These are phyloP conservation scores for Ennomos erosarius DNA, from an alignment of 2,888 invertebrate species.

Conservation along the genomic window DNA sequence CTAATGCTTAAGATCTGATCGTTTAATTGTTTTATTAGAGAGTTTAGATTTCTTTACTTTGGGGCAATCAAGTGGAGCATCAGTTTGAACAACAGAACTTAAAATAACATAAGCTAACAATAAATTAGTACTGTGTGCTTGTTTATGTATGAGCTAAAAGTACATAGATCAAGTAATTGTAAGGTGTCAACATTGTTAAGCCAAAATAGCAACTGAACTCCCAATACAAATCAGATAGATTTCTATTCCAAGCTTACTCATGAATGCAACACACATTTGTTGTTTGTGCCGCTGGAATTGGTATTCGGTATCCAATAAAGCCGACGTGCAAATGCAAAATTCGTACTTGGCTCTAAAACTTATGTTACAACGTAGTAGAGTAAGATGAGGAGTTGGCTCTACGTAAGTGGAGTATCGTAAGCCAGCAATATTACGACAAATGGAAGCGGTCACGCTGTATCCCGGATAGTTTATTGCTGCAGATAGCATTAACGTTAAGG, in stretches of 20 bases:
- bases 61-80: no score
- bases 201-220: not conserved
- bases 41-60: no score
- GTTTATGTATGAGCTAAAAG: no score
- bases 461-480: slow-evolving; percentile 57
- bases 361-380: slow-evolving; percentile 1
- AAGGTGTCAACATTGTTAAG: no score
- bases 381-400: slow-evolving; percentile 28
- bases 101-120: no score
- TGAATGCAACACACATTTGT: slow-evolving; percentile 22
- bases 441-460: slow-evolving; percentile 46
- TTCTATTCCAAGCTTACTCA: slow-evolving; percentile 12
- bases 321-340: slow-evolving; percentile 17
- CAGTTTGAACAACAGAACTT: no score
- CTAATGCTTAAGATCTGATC: no score
- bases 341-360: slow-evolving; percentile 14
- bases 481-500: slow-evolving; percentile 66
- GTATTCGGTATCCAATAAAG: slow-evolving; percentile 22
- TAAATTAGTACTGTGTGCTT: no score
- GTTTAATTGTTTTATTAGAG: no score
- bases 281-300: slow-evolving; percentile 9
- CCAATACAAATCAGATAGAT: not conserved
- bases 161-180: no score
- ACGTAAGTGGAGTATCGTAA: slow-evolving; percentile 38
- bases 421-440: slow-evolving; percentile 54